phyloP scores from a whole-genome alignment of 2,888 invertebrate species.

The Lasius platythorax region DNA sequence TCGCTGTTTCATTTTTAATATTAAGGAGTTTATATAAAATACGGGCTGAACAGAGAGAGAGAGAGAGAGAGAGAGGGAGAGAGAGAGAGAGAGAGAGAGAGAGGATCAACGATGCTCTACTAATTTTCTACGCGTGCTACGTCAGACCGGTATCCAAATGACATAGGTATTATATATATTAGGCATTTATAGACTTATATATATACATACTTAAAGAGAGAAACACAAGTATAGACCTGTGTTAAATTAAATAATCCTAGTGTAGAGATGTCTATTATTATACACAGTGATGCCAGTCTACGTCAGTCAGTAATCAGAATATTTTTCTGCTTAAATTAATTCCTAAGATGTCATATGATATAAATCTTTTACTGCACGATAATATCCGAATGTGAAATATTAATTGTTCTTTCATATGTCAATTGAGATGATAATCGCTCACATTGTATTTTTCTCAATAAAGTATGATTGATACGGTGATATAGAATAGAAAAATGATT shows the following conservation, averaged over 20 bases:
- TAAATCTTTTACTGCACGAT: slow-evolving; percentile 3
- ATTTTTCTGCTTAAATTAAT: slow-evolving; percentile 24
- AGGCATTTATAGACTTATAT: slow-evolving; percentile 71
- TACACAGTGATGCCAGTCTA: slow-evolving; percentile 23
- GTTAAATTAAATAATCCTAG: slow-evolving; percentile 47
- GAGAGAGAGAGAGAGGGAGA: too few species aligned
- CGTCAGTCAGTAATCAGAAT: slow-evolving; percentile 22
- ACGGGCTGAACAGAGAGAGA: background rate
- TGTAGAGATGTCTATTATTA: slow-evolving; percentile 38
- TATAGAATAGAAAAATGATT: background rate
- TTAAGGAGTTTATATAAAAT: slow-evolving; percentile 23
- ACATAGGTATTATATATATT: slow-evolving; percentile 60
- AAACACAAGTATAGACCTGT: slow-evolving; percentile 59
- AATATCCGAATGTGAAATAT: slow-evolving; percentile 6
- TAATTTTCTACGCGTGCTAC: slow-evolving; percentile 55
- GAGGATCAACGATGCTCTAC: slow-evolving; percentile 32
- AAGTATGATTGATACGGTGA: background rate
- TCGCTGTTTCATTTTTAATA: slow-evolving; percentile 19
- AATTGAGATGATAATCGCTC: background rate
- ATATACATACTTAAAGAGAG: slow-evolving; percentile 56
- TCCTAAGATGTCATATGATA: slow-evolving; percentile 17
- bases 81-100: background rate
- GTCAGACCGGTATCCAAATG: slow-evolving; percentile 57
- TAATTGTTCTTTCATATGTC: background rate
- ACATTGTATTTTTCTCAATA: background rate